A percentile compares a stretch with the other conserved stretches of the same genome.
Evolutionary conservation across 2,797 vertebrate genomes (phyloP).

Genomic region (Bovichtus diacanthus): DNA sequence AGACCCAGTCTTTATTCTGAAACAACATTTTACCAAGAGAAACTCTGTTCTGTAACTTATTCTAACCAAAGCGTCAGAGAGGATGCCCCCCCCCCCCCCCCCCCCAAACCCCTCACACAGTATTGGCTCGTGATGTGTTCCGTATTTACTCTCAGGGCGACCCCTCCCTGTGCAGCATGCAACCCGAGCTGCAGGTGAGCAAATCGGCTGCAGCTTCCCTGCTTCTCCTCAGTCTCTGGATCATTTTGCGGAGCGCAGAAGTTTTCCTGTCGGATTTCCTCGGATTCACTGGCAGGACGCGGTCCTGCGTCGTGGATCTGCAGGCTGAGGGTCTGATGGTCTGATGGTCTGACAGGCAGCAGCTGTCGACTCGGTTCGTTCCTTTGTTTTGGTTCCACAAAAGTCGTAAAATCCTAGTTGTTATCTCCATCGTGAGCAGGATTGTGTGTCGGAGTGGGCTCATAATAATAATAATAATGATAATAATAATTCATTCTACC

Average conservation of each 20-base stretch:
- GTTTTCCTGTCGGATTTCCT: background rate
- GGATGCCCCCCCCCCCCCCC: slow-evolving; percentile 26
- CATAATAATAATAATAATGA: background rate
- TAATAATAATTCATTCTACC: background rate
- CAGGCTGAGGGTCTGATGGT: background rate
- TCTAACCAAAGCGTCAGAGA: no score
- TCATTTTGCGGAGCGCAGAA: background rate
- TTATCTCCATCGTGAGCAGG: background rate
- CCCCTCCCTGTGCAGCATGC: slow-evolving; percentile 55
- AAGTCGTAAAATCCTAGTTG: background rate
- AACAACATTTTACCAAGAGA: no score
- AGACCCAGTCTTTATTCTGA: background rate
- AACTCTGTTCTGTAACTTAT: no score
- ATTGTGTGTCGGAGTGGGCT: background rate
- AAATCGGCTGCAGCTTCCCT: slow-evolving; percentile 18
- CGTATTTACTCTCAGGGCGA: slow-evolving; percentile 30
- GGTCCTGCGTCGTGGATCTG: slow-evolving; percentile 13
- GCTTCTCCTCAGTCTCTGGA: background rate
- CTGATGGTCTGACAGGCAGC: slow-evolving; percentile 15
- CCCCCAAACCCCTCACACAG: slow-evolving; percentile 7
- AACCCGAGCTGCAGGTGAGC: slow-evolving; percentile 69
- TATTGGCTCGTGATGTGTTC: slow-evolving; percentile 16
- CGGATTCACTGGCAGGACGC: slow-evolving; percentile 14
- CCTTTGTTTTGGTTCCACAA: background rate
- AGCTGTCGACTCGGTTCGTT: slow-evolving; percentile 12